A percentile compares a stretch with the other conserved stretches of the same genome.
Conservation (phyloP, 2,888 invertebrate genomes). For the Ochropacha duplaris region DNA sequence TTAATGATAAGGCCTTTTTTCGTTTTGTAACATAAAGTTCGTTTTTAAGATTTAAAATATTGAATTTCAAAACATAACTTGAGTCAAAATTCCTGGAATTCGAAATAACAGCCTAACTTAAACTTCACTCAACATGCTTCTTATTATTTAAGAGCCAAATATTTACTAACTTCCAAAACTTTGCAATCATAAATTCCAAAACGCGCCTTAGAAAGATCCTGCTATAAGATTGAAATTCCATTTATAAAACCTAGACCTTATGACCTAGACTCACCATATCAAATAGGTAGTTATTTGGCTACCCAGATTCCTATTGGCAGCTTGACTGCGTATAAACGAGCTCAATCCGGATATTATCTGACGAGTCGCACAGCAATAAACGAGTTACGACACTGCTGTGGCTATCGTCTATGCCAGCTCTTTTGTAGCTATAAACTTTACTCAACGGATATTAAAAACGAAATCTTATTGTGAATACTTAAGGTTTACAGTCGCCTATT, state of each 20-base stretch:
- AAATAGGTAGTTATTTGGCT: background rate
- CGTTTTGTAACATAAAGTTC: too few relatives aligned
- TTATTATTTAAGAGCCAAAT: too few relatives aligned
- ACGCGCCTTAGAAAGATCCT: background rate
- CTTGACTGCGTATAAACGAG: background rate
- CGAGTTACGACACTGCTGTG: background rate
- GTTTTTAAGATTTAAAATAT: too few relatives aligned
- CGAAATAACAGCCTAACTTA: too few relatives aligned
- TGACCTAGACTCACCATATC: background rate
- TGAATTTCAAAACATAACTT: background rate
- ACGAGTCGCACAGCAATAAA: background rate
- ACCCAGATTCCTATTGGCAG: background rate
- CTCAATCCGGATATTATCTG: background rate
- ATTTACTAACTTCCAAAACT: background rate
- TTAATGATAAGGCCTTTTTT: background rate
- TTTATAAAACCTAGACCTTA: background rate
- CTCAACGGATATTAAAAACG: background rate
- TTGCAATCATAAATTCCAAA: background rate
- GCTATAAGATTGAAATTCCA: background rate
- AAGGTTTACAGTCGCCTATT: background rate
- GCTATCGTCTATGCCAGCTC: background rate
- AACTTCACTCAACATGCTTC: too few relatives aligned
- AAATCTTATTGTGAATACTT: background rate
- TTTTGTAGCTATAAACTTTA: background rate
- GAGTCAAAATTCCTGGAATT: too few relatives aligned